These are phyloP conservation scores for Oreohelix idahoensis DNA, from an alignment of 1,140 invertebrate species.

Conservation along the genomic window DNA sequence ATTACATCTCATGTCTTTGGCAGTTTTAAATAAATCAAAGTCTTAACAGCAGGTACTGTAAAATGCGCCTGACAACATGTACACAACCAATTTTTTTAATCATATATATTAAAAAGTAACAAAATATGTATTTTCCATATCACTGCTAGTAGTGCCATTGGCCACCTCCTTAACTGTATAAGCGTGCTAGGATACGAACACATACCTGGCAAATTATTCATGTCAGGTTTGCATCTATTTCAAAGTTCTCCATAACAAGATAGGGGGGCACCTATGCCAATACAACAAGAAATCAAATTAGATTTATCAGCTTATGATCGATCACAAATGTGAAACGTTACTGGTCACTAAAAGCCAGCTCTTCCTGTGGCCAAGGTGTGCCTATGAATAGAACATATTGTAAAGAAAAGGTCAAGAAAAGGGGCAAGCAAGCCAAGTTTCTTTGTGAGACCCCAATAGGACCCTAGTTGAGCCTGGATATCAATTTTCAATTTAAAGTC, in stretches of 20 bases:
- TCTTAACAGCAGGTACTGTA: too few species aligned
- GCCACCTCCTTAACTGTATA: constrained; percentile 8
- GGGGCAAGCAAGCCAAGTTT: constrained; percentile 5
- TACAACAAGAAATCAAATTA: constrained; percentile 42
- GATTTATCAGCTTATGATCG: constrained; percentile 20
- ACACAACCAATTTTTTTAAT: too few species aligned
- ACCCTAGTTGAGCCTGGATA: constrained; percentile 18
- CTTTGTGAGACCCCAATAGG: constrained; percentile 23
- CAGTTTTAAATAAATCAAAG: neutral
- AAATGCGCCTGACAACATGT: too few species aligned
- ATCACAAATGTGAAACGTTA: constrained; percentile 1
- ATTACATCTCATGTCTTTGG: too few species aligned
- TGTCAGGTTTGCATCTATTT: constrained; percentile 42
- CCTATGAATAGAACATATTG: constrained; percentile 28
- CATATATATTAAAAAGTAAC: neutral
- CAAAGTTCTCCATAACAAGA: constrained; percentile 34
- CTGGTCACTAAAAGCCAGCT: constrained; percentile 1
- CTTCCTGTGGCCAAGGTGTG: constrained; percentile 9
- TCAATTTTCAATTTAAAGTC: constrained; percentile 34
- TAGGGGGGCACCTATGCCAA: constrained; percentile 43
- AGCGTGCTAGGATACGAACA: constrained; percentile 32
- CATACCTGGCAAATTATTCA: constrained; percentile 41
- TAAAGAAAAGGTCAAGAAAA: constrained; percentile 8
- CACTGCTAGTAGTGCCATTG: neutral
- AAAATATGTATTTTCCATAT: neutral